A percentile compares a stretch with the other conserved stretches of the same genome.
phyloP scores from a whole-genome alignment of 1,140 invertebrate species.

The Lutraria rhynchaena region DNA sequence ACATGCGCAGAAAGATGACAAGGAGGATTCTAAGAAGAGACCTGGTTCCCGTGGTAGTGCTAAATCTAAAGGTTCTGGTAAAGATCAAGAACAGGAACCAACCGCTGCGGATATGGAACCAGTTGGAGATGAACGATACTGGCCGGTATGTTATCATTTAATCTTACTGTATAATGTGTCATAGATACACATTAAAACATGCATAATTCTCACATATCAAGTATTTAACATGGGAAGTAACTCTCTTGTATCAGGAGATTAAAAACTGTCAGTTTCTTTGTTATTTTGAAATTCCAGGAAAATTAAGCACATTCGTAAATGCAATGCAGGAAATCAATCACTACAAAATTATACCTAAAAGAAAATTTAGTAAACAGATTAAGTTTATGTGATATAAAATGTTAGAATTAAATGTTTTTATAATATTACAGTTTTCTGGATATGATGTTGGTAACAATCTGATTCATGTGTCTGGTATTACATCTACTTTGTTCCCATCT shows the following conservation, averaged over 20 bases:
- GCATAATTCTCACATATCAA: no score
- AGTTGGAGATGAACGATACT: slow-evolving; percentile 62
- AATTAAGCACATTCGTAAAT: no score
- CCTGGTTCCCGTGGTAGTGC: slow-evolving; percentile 74
- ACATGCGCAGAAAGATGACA: slow-evolving; percentile 62
- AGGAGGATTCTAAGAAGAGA: slow-evolving; percentile 74
- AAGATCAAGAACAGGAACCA: slow-evolving; percentile 62
- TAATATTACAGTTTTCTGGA: slow-evolving; percentile 77
- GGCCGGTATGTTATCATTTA: slow-evolving; percentile 69
- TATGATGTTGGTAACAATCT: slow-evolving; percentile 81
- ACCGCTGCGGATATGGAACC: slow-evolving; percentile 52
- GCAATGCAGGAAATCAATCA: no score
- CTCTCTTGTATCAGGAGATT: no score
- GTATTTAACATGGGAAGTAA: no score
- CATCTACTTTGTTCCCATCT: slow-evolving; percentile 79
- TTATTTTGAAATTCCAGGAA: no score
- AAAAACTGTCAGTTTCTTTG: no score
- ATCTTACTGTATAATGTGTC: no score
- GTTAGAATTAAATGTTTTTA: background rate
- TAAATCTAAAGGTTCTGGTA: slow-evolving; percentile 70
- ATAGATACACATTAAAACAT: no score
- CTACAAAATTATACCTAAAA: no score
- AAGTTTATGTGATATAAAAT: no score
- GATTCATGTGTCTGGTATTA: slow-evolving; percentile 78
- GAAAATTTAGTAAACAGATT: no score